Base-by-base conservation (phyloP, 2,888 invertebrate genomes). In the Adela reaumurella region DNA sequence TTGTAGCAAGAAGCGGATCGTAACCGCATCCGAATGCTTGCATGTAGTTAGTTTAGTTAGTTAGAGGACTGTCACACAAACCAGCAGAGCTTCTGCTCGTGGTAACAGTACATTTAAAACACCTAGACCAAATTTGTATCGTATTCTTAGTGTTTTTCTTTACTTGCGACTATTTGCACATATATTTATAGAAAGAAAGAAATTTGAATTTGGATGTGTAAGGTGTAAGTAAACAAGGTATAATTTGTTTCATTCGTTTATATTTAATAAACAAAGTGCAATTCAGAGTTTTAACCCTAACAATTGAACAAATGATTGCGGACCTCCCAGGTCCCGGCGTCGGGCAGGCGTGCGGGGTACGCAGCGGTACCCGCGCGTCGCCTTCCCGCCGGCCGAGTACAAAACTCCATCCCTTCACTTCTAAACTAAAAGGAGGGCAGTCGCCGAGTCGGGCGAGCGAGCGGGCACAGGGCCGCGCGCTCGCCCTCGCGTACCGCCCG, bases 191-290 rank as follows among this genome's bases (percentile, higher is more conserved):
- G 24, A 24, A 24, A 24, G 24, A 24, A 8, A 24, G 5, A 4
- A 24, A 24, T 24, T 24, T 24, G 24, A n/a, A n/a, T n/a, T n/a
- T n/a, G n/a, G n/a, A n/a, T n/a, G n/a, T n/a, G n/a, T 24, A 24
- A 24, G 6, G 10, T 35, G n/a, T 14, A 35, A 35, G 4, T 8
- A 8, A 35, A 35, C 6, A 14, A 4, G 14, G 35, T 35, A 14
- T 35, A 14, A 14, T 35, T 14, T 61, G 59, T 69, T 74, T 76
- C 70, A 74, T 77, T 79, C 72, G 72, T 80, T 79, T 78, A 79
- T 79, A 80, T 80, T 80, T 77, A 77, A 77, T 80, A 78, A 79
- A 78, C 73, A 79, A 79, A 77, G 69, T 78, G 78, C 79, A 80
- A 78, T 80, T 77, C 80, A 80, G 78, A 78, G 73, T 65, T 66